phyloP scores from a whole-genome alignment of 2,888 invertebrate genomes.

The Meteorus colon region DNA sequence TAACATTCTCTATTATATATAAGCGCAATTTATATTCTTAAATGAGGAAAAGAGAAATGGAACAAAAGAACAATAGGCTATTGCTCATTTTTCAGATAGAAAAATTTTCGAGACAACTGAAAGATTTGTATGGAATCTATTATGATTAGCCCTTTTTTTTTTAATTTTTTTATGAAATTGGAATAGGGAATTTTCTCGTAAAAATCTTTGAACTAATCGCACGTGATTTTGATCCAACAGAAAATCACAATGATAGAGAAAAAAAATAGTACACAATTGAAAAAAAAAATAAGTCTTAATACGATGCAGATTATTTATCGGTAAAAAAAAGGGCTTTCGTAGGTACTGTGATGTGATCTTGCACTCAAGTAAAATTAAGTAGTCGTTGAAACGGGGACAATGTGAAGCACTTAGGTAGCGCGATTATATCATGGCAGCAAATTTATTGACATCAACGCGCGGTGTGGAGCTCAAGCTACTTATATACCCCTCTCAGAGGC shows the following conservation, averaged over 20 bases:
- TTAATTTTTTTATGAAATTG: too few relatives aligned
- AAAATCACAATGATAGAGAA: neutral
- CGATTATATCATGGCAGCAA: neutral
- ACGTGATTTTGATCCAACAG: neutral
- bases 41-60: neutral
- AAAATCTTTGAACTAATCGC: too few relatives aligned
- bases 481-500: neutral
- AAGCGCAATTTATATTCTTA: neutral
- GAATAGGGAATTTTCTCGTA: too few relatives aligned
- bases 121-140: neutral
- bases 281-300: neutral
- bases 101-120: neutral
- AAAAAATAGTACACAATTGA: neutral
- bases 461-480: constrained; percentile 1
- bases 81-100: neutral
- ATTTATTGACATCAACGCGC: constrained; percentile 17
- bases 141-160: too few relatives aligned
- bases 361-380: constrained; percentile 53
- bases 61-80: neutral
- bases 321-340: neutral
- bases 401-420: constrained; percentile 35
- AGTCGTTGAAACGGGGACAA: constrained; percentile 33
- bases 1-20: neutral
- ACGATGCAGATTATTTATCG: neutral
- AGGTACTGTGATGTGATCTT: constrained; percentile 25